Conservation (phyloP, 2,888 invertebrate species). For the Tenthredo scrophulariae region DNA sequence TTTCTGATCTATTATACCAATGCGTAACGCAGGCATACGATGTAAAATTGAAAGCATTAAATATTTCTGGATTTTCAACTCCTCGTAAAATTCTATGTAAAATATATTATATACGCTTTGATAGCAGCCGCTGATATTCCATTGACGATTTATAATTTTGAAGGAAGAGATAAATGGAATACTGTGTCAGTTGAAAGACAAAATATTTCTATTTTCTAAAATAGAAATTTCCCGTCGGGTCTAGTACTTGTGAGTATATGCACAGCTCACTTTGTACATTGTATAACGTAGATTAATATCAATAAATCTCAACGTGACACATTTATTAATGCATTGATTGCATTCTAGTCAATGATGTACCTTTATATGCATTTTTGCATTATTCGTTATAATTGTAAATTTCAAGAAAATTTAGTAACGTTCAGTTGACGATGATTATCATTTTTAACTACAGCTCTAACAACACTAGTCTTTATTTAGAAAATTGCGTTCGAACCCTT, state of each 20-base stretch:
- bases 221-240: slow-evolving; percentile 47
- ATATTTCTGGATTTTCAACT: slow-evolving; percentile 40
- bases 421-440: slow-evolving; percentile 54
- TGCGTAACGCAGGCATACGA: slow-evolving; percentile 12
- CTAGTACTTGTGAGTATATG: slow-evolving; percentile 52
- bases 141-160: slow-evolving; percentile 28
- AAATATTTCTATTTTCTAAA: slow-evolving; percentile 47
- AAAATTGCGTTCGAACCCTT: neutral
- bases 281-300: slow-evolving; percentile 45
- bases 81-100: slow-evolving; percentile 43
- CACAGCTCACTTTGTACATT: slow-evolving; percentile 52
- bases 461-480: slow-evolving; percentile 36
- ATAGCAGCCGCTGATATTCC: slow-evolving; percentile 35
- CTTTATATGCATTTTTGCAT: slow-evolving; percentile 50
- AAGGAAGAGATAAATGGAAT: slow-evolving; percentile 18
- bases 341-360: slow-evolving; percentile 54
- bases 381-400: slow-evolving; percentile 50
- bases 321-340: slow-evolving; percentile 53
- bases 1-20: neutral
- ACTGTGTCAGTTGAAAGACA: slow-evolving; percentile 33
- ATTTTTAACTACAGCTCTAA: slow-evolving; percentile 50
- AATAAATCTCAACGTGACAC: slow-evolving; percentile 45
- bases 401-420: slow-evolving; percentile 45
- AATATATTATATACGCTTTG: slow-evolving; percentile 43
- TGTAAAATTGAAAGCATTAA: neutral